Conservation (phyloP, 2,888 invertebrate genomes). For the Catocala nupta region DNA sequence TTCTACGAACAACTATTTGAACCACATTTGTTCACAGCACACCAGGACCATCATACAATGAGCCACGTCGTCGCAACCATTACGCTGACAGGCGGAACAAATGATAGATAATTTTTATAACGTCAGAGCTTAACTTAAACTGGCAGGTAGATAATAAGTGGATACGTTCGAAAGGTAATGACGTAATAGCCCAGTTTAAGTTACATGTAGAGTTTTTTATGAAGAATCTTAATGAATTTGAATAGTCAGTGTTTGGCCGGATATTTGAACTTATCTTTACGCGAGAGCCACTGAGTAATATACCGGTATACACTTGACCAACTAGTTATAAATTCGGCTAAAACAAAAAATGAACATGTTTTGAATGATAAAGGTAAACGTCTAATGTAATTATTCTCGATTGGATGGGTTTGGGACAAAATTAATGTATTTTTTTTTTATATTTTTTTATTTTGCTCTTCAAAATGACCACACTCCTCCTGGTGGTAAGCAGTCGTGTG, state of each 20-base stretch:
- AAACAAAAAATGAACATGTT: too few relatives aligned
- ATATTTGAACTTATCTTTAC: slow-evolving; percentile 10
- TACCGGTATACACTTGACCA: neutral
- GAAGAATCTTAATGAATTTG: slow-evolving; percentile 16
- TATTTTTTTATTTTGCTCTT: too few relatives aligned
- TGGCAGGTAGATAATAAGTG: slow-evolving; percentile 43
- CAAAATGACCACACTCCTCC: too few relatives aligned
- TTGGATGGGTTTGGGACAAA: too few relatives aligned
- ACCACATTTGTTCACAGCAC: slow-evolving; percentile 56
- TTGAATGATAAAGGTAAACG: too few relatives aligned
- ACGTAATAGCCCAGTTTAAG: slow-evolving; percentile 48
- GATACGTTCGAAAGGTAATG: slow-evolving; percentile 41
- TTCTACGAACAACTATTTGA: slow-evolving; percentile 66
- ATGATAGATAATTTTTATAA: slow-evolving; percentile 33
- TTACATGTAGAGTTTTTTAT: slow-evolving; percentile 36
- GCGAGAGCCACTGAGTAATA: neutral
- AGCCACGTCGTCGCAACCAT: slow-evolving; percentile 34
- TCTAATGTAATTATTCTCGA: too few relatives aligned
- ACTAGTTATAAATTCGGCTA: neutral
- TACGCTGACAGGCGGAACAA: slow-evolving; percentile 34
- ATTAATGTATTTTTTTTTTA: too few relatives aligned
- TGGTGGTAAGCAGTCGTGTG: too few relatives aligned
- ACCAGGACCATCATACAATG: slow-evolving; percentile 37
- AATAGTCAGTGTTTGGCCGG: slow-evolving; percentile 1
- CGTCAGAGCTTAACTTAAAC: slow-evolving; percentile 28